These are phyloP conservation scores for Hydrophis major DNA, from an alignment of 2,797 vertebrate genomes.

Conservation along the genomic window DNA sequence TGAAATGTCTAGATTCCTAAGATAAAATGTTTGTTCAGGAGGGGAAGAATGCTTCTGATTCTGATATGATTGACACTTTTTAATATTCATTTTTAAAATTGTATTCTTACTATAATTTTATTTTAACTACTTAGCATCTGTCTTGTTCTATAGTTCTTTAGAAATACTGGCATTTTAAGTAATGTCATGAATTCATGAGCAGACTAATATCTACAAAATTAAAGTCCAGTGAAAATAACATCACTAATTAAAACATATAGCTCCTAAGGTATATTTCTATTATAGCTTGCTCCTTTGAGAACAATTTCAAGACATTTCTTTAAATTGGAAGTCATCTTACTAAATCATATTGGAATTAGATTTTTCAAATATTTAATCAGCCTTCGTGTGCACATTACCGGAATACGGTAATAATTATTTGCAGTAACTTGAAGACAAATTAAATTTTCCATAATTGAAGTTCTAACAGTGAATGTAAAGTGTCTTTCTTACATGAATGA, in stretches of 20 bases:
- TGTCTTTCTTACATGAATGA: slow-evolving; percentile 21
- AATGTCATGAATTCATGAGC: background rate
- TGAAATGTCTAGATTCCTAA: slow-evolving; percentile 53
- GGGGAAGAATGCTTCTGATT: slow-evolving; percentile 23
- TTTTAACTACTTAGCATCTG: background rate
- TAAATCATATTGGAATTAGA: slow-evolving; percentile 1
- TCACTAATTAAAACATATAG: background rate
- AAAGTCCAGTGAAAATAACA: background rate
- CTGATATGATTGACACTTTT: background rate
- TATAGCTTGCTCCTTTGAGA: background rate
- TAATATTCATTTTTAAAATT: background rate
- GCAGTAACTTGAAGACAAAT: background rate
- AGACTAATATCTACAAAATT: background rate
- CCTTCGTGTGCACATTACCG: background rate
- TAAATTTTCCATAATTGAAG: background rate
- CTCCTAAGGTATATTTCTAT: background rate
- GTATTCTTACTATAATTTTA: background rate
- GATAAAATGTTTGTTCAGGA: slow-evolving; percentile 34
- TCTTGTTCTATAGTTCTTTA: background rate
- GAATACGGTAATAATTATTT: background rate
- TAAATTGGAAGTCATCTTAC: background rate
- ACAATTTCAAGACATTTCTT: background rate
- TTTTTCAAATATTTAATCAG: background rate
- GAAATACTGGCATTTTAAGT: background rate
- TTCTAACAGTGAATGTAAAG: background rate